A percentile compares a stretch with the other conserved stretches of the same genome.
These are phyloP conservation scores for Pelecanus crispus DNA, from an alignment of 2,113 vertebrate species.

Conservation along the genomic window DNA sequence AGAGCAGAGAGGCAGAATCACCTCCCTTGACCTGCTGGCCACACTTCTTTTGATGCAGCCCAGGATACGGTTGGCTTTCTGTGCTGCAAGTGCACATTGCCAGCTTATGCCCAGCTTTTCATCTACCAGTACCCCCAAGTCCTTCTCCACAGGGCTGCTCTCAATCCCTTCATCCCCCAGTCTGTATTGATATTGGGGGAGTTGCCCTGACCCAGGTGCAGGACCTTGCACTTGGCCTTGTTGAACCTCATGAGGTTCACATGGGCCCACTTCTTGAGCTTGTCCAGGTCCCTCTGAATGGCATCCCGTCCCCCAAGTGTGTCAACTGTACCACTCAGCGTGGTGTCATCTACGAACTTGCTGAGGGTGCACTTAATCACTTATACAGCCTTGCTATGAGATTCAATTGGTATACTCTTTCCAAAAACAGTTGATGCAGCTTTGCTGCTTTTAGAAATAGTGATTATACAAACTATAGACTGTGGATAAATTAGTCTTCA, in stretches of 20 bases:
- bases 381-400: not conserved
- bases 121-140: too few relatives aligned
- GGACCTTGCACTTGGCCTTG: not conserved
- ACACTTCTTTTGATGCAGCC: not conserved
- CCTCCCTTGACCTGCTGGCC: rapidly evolving
- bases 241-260: not conserved
- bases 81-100: not conserved
- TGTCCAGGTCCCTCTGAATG: not conserved
- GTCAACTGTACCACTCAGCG: not conserved
- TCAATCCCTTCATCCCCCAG: not conserved
- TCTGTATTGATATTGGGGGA: not conserved
- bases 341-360: not conserved
- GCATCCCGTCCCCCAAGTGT: rapidly evolving
- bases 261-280: not conserved
- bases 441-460: not conserved
- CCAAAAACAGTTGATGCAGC: not conserved
- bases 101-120: not conserved
- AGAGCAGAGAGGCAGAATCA: not conserved
- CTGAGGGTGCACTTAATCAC: not conserved
- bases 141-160: not conserved
- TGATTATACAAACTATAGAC: not conserved
- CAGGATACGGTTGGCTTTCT: not conserved
- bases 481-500: not conserved
- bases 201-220: not conserved
- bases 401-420: not conserved